phyloP scores from a whole-genome alignment of 2,113 vertebrate species.

The Lamprologus ornatipinnis region DNA sequence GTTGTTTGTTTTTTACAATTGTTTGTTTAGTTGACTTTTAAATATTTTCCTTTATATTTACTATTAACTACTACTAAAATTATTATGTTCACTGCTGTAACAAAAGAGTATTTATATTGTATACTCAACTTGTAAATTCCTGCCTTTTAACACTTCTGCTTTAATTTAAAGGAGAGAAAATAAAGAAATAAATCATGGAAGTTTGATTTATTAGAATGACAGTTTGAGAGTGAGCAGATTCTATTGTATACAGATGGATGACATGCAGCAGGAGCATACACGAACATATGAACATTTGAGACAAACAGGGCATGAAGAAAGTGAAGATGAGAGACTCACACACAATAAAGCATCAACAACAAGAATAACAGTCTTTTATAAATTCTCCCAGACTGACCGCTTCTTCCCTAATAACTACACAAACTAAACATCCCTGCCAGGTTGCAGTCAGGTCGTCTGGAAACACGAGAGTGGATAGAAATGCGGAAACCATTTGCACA shows the following conservation, averaged over 20 bases:
- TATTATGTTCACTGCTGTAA: background rate
- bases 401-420: background rate
- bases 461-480: background rate
- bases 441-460: background rate
- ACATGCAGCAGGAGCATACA: constrained; percentile 46
- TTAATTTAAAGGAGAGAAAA: background rate
- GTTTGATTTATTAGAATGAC: constrained; percentile 43
- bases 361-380: constrained; percentile 30
- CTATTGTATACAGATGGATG: constrained; percentile 18
- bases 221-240: background rate
- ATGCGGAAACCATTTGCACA: background rate
- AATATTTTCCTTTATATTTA: background rate
- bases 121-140: background rate
- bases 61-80: background rate
- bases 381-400: background rate
- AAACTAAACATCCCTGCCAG: background rate
- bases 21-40: background rate
- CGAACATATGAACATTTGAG: background rate
- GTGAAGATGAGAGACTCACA: background rate
- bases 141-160: background rate
- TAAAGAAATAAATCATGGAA: background rate
- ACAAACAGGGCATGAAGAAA: background rate
- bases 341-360: background rate
- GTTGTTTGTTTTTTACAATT: background rate
- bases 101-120: background rate